Conservation (phyloP, 2,113 vertebrate species). For the Bufo gargarizans region DNA sequence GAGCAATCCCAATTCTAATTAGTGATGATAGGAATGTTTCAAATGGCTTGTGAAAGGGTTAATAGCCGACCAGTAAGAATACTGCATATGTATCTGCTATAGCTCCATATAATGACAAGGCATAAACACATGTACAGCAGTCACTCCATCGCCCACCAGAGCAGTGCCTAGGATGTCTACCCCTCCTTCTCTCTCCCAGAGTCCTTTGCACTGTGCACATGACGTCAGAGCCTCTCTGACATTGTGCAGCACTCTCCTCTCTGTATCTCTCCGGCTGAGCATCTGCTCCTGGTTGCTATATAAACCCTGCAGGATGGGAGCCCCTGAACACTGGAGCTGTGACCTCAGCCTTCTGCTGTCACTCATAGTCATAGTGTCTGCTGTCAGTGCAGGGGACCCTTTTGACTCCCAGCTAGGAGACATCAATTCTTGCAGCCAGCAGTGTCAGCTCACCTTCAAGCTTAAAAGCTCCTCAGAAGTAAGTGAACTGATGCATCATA, state of each 20-base stretch:
- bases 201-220: conserved; percentile 38
- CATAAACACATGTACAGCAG: neutral
- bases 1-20: neutral
- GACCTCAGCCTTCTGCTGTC: conserved; percentile 69
- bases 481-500: conserved; percentile 63
- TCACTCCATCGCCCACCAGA: neutral
- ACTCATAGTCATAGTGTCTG: conserved; percentile 71
- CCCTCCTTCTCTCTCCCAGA: conserved; percentile 57
- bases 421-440: conserved; percentile 83
- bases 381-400: conserved; percentile 72
- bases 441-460: conserved; percentile 78
- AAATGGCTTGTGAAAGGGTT: neutral
- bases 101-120: neutral
- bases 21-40: too few relatives aligned
- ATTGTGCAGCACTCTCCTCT: conserved; percentile 26
- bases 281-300: conserved; percentile 26
- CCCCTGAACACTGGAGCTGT: conserved; percentile 65
- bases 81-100: neutral
- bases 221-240: conserved; percentile 50
- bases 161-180: neutral
- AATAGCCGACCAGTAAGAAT: neutral
- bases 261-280: conserved; percentile 17
- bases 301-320: conserved; percentile 44
- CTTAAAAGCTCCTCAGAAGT: conserved; percentile 79
- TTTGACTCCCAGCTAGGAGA: conserved; percentile 82